Evolutionary conservation across 2,797 vertebrate genomes (phyloP).

Genomic region (Gymnopithys bicolor): DNA sequence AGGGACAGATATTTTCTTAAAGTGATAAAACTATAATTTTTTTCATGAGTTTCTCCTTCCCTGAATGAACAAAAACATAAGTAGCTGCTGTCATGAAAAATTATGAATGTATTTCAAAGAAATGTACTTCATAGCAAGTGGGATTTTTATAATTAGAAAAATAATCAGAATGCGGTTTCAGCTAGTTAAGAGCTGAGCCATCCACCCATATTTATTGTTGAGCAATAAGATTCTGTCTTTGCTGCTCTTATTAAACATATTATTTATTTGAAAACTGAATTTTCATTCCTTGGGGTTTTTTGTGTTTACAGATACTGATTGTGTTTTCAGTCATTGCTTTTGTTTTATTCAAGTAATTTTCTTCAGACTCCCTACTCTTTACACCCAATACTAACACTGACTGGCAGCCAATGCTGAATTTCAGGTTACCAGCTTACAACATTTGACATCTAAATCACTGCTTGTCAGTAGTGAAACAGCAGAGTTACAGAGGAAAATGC

Average conservation of each 20-base stretch:
- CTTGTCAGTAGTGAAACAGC: background rate
- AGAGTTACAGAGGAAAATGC: background rate
- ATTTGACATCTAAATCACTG: slow-evolving; percentile 1
- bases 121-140: background rate
- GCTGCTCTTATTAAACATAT: background rate
- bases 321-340: background rate
- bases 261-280: background rate
- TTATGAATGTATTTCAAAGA: background rate
- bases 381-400: background rate
- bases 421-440: background rate
- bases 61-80: background rate
- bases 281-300: background rate
- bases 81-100: background rate
- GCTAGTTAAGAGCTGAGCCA: background rate
- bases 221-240: background rate
- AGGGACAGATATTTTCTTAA: background rate
- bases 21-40: background rate
- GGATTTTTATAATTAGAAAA: background rate
- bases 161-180: background rate
- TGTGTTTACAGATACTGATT: background rate
- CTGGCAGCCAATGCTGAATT: background rate
- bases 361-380: background rate
- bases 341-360: background rate
- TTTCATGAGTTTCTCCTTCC: background rate
- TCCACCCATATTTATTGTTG: background rate